Percentiles rank a stretch among this genome's conserved stretches.
Evolutionary conservation across 2,113 vertebrate species (phyloP).

Genomic region (Ranitomeya imitator): DNA sequence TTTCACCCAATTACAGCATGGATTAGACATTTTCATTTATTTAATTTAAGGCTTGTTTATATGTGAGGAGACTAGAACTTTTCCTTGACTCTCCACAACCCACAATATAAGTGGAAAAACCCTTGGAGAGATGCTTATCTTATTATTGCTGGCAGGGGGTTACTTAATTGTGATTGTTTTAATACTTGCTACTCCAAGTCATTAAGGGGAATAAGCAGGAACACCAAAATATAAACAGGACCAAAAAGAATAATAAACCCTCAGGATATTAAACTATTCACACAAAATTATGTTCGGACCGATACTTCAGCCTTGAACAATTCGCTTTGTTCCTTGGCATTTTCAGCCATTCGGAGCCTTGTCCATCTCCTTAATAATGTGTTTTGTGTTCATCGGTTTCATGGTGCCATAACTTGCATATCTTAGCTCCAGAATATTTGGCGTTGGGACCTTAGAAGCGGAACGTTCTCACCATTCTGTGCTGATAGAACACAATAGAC

Average conservation of each 20-base stretch:
- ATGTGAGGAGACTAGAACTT: neutral
- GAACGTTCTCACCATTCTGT: slow-evolving; percentile 50
- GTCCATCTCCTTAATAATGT: slow-evolving; percentile 21
- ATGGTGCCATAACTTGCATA: slow-evolving; percentile 45
- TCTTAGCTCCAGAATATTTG: slow-evolving; percentile 57
- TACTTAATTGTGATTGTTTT: slow-evolving; percentile 53
- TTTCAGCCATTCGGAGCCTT: neutral
- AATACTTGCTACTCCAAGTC: slow-evolving; percentile 26
- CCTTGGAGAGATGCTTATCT: slow-evolving; percentile 50
- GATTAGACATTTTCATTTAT: slow-evolving; percentile 19
- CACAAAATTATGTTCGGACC: slow-evolving; percentile 41
- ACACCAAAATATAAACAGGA: slow-evolving; percentile 57
- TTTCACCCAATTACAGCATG: neutral
- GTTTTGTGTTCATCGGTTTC: slow-evolving; percentile 14
- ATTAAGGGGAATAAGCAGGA: slow-evolving; percentile 46
- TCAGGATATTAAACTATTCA: slow-evolving; percentile 55
- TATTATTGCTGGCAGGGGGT: slow-evolving; percentile 52
- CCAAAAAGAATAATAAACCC: slow-evolving; percentile 52
- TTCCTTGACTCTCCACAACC: neutral
- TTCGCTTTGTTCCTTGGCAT: slow-evolving; percentile 42
- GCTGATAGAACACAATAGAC: slow-evolving; percentile 20
- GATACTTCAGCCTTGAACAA: slow-evolving; percentile 35
- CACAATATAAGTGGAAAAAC: slow-evolving; percentile 39
- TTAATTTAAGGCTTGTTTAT: slow-evolving; percentile 11
- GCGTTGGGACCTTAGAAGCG: slow-evolving; percentile 33